phyloP scores from a whole-genome alignment of 1,140 invertebrate species.

The Ceratina calcarata region DNA sequence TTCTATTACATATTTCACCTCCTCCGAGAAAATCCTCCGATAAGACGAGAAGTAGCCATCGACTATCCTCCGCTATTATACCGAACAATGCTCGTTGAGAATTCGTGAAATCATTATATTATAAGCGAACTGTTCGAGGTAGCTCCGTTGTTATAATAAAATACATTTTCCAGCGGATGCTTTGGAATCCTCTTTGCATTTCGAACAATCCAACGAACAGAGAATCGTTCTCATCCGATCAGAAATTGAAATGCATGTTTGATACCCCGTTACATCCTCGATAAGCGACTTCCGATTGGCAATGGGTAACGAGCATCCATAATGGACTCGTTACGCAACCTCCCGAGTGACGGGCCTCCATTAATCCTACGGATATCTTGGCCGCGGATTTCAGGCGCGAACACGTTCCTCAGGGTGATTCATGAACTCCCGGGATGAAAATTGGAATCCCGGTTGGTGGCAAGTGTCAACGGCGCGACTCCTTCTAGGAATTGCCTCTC shows the following conservation, averaged over 20 bases:
- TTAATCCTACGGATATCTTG: slow-evolving; percentile 36
- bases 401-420: slow-evolving; percentile 34
- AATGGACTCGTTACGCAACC: slow-evolving; percentile 55
- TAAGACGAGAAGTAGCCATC: too few species aligned
- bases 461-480: too few species aligned
- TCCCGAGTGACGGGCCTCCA: slow-evolving; percentile 21
- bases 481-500: background rate
- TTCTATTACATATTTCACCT: too few species aligned
- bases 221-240: background rate
- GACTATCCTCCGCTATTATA: too few species aligned
- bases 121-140: too few species aligned
- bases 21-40: too few species aligned
- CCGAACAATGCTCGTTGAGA: too few species aligned
- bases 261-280: background rate
- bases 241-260: background rate
- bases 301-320: background rate
- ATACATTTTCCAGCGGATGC: too few species aligned
- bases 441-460: slow-evolving; percentile 20
- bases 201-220: too few species aligned
- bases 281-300: background rate
- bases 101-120: too few species aligned
- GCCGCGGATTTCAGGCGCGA: slow-evolving; percentile 41
- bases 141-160: too few species aligned
- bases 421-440: slow-evolving; percentile 26
- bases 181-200: too few species aligned